A percentile compares a stretch with the other conserved stretches of the same genome.
Evolutionary conservation across 2,113 vertebrate genomes (phyloP).

Genomic region (Xerus inauris): DNA sequence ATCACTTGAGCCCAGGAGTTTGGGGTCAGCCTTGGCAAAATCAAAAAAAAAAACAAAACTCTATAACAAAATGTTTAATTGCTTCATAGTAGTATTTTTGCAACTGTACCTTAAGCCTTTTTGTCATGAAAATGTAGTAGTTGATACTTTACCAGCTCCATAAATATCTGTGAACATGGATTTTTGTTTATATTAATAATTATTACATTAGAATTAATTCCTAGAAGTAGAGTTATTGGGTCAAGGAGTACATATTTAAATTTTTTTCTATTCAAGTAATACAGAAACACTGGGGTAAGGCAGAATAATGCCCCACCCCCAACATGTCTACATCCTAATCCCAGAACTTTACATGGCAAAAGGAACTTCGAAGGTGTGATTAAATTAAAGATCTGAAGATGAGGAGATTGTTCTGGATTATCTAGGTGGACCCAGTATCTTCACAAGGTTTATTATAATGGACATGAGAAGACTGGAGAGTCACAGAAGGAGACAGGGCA

Average conservation of each 20-base stretch:
- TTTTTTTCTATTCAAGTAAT: constrained; percentile 18
- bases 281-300: background rate
- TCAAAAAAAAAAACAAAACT: background rate
- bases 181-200: constrained; percentile 28
- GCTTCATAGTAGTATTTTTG: background rate
- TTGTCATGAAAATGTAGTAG: constrained; percentile 8
- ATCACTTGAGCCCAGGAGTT: background rate
- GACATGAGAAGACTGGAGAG: background rate
- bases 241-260: background rate
- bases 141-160: constrained; percentile 34
- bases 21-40: background rate
- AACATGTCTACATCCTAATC: background rate
- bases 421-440: background rate
- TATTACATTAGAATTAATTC: constrained; percentile 5
- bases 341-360: background rate
- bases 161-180: background rate
- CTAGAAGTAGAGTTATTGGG: constrained; percentile 9
- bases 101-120: background rate
- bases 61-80: background rate
- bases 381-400: background rate
- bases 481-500: background rate
- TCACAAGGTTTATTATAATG: background rate
- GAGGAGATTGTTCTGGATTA: background rate
- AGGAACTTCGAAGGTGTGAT: background rate
- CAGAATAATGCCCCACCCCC: background rate